These are phyloP conservation scores for Pelosia muscerda DNA, from an alignment of 2,888 invertebrate genomes.

Conservation along the genomic window DNA sequence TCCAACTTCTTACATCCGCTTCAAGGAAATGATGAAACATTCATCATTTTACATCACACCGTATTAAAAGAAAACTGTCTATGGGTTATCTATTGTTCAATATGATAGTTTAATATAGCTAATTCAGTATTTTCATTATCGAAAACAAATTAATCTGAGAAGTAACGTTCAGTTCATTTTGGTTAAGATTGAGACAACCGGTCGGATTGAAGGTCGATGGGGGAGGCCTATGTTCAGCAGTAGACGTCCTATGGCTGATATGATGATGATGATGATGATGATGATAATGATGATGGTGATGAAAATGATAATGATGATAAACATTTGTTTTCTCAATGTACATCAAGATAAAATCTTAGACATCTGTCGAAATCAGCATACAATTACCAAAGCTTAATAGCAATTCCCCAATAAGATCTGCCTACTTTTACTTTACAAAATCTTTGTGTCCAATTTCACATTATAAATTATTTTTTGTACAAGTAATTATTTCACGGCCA, in stretches of 20 bases:
- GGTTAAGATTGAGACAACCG: too few relatives aligned
- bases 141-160: too few relatives aligned
- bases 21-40: not conserved
- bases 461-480: not conserved
- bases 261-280: too few relatives aligned
- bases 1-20: not conserved
- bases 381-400: too few relatives aligned
- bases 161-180: too few relatives aligned
- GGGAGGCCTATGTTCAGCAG: too few relatives aligned
- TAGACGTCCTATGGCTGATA: too few relatives aligned
- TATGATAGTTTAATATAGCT: not conserved
- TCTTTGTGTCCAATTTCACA: not conserved
- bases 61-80: not conserved
- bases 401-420: not conserved
- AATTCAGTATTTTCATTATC: not conserved
- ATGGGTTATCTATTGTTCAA: not conserved
- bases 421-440: not conserved
- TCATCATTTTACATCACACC: not conserved
- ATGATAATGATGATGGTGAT: too few relatives aligned
- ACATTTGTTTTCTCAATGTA: too few relatives aligned
- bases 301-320: too few relatives aligned
- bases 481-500: constrained; percentile 72
- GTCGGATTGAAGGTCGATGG: too few relatives aligned
- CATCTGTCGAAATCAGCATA: too few relatives aligned
- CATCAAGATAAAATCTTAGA: not conserved